phyloP scores from a whole-genome alignment of 2,888 invertebrate genomes.

The Drosophila imparisetae region DNA sequence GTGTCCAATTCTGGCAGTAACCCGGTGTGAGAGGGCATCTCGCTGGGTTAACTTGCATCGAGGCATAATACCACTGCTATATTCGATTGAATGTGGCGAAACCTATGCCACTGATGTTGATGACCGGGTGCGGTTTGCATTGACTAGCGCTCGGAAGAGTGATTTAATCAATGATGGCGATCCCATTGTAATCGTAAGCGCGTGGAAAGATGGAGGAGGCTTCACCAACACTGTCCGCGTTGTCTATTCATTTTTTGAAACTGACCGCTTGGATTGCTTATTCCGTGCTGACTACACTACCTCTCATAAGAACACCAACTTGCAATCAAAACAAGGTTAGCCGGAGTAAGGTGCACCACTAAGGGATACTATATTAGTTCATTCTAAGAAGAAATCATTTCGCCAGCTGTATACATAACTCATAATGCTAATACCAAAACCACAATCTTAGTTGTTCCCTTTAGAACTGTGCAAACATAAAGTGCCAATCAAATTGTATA shows the following conservation, averaged over 20 bases:
- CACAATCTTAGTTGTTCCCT: background rate
- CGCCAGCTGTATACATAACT: background rate
- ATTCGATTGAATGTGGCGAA: slow-evolving; percentile 88
- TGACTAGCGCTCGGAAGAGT: slow-evolving; percentile 91
- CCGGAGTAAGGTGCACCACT: background rate
- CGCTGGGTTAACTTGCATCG: slow-evolving; percentile 94
- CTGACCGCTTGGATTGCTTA: slow-evolving; percentile 65
- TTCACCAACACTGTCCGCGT: slow-evolving; percentile 97
- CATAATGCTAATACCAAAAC: background rate
- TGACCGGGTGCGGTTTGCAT: slow-evolving; percentile 91
- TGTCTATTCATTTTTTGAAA: slow-evolving; percentile 87
- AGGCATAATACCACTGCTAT: slow-evolving; percentile 94
- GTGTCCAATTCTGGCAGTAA: slow-evolving; percentile 96
- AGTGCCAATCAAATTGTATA: background rate
- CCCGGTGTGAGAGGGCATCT: slow-evolving; percentile 92
- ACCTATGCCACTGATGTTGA: slow-evolving; percentile 96
- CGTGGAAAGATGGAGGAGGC: slow-evolving; percentile 97
- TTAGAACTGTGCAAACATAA: background rate
- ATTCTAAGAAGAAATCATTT: background rate
- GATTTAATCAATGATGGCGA: slow-evolving; percentile 94
- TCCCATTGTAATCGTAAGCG: slow-evolving; percentile 96
- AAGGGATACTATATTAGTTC: background rate
- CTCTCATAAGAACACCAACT: slow-evolving; percentile 37
- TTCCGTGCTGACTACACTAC: slow-evolving; percentile 47
- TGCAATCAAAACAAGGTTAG: slow-evolving; percentile 25